phyloP scores from a whole-genome alignment of 2,888 invertebrate genomes.

The Encarsia formosa region DNA sequence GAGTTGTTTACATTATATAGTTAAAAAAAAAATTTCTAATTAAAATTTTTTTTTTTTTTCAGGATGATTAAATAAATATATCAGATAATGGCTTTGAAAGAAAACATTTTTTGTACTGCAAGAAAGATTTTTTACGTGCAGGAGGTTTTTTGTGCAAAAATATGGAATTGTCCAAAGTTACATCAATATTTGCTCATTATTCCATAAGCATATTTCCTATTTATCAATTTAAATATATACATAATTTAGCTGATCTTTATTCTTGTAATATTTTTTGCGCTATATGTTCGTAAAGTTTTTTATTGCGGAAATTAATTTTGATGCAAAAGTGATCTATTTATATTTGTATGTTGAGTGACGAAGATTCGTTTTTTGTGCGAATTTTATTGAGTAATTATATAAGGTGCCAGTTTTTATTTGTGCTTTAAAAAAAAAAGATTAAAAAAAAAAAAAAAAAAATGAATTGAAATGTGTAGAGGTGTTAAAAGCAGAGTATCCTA shows the following conservation, averaged over 20 bases:
- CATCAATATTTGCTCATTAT: slow-evolving; percentile 25
- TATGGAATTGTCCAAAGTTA: slow-evolving; percentile 28
- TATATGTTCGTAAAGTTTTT: slow-evolving; percentile 13
- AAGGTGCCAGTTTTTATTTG: slow-evolving; percentile 14
- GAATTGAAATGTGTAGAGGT: slow-evolving; percentile 2
- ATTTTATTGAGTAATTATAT: slow-evolving; percentile 18
- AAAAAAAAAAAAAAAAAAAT: slow-evolving; percentile 20
- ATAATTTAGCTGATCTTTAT: slow-evolving; percentile 23
- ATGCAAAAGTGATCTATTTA: slow-evolving; percentile 20
- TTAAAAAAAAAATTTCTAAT: too few species aligned
- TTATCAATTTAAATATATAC: slow-evolving; percentile 25
- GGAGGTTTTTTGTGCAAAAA: slow-evolving; percentile 26
- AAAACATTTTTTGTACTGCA: slow-evolving; percentile 19
- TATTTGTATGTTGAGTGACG: slow-evolving; percentile 24
- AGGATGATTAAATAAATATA: slow-evolving; percentile 44
- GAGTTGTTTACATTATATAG: too few species aligned
- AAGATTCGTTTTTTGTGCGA: slow-evolving; percentile 23
- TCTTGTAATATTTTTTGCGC: slow-evolving; percentile 26
- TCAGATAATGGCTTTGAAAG: slow-evolving; percentile 6
- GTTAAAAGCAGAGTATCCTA: slow-evolving; percentile 13
- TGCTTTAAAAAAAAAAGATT: slow-evolving; percentile 15
- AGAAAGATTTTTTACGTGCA: slow-evolving; percentile 18
- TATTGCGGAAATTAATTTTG: slow-evolving; percentile 10
- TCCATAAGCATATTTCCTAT: slow-evolving; percentile 25
- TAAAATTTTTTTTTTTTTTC: slow-evolving; percentile 32